Evolutionary conservation across 2,888 invertebrate species (phyloP), one percentile per base, ranked within the genome.

Genomic region (Phania funesta): DNA sequence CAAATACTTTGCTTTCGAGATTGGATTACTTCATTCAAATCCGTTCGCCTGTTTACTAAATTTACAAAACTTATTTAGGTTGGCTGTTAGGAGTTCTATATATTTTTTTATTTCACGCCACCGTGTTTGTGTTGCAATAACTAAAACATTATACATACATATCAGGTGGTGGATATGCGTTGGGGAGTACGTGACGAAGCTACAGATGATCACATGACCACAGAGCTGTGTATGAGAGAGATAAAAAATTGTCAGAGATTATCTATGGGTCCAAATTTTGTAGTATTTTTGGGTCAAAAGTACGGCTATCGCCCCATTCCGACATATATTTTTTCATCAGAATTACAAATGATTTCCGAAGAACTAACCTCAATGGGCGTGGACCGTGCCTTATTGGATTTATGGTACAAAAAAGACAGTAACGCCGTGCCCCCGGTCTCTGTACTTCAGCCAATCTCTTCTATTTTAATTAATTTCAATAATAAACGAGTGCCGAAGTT

Each of bases 141-240:
- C 7, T 22, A 1, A n/a, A 16, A 56, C 8, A 2, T 54, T 5
- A 1, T 48, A 16, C 29, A 56, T 46, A 2, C 8, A 7, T 50
- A 2, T 7, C 22, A 97, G 97, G 98, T 99, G 3, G 99, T 99
- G 29, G 99, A 99, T 91, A 99, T 99, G 99, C 93, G 99, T 87
- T 99, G 99, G 99, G 99, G 99, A 5, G 98, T 99, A 0, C 93
- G 99, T 87, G 99, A 99, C 88, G 99, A 99, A 91, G 98, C 99
- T 0, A 99, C 99, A 0, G 99, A 99, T 88, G 99, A 99, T 94
- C 99, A 99, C 92, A 98, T 98, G 98, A 99, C 99, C 20, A 99
- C 99, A 0, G 98, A 98, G 87, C 93, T 99, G 0, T 99, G 99
- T 89, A 98, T 99, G 97, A 94, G 97, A 84, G 99, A 99, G 92